Percentiles rank a stretch among this genome's conserved stretches.
Conservation (phyloP, 2,797 vertebrate species). For the Centroberyx gerrardi region DNA sequence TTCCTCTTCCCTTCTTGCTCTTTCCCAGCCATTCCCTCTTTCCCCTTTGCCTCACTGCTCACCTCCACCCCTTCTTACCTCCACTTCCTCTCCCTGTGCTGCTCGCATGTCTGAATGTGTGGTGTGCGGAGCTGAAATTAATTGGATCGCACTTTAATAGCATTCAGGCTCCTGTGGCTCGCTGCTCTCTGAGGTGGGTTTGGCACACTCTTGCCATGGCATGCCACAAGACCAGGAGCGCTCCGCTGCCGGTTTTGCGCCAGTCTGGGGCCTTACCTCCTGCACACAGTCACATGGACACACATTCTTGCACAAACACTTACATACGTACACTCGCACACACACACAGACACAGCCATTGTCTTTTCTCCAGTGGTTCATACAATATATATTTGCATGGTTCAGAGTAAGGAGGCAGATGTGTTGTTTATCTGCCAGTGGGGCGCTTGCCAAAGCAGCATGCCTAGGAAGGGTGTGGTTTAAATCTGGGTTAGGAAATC, state of each 20-base stretch:
- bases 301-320: slow-evolving; percentile 1
- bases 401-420: slow-evolving; percentile 58
- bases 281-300: slow-evolving; percentile 29
- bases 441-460: slow-evolving; percentile 59
- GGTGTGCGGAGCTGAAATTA: slow-evolving; percentile 82
- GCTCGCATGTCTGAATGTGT: slow-evolving; percentile 80
- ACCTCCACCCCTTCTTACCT: slow-evolving; percentile 70
- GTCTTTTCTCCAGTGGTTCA: slow-evolving; percentile 42
- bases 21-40: slow-evolving; percentile 64
- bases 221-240: slow-evolving; percentile 52
- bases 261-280: slow-evolving; percentile 54
- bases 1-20: slow-evolving; percentile 53
- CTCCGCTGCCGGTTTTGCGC: slow-evolving; percentile 54
- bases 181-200: slow-evolving; percentile 62
- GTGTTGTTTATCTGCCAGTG: slow-evolving; percentile 61
- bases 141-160: slow-evolving; percentile 83
- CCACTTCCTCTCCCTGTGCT: slow-evolving; percentile 64
- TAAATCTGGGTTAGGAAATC: slow-evolving; percentile 79
- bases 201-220: slow-evolving; percentile 57
- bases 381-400: slow-evolving; percentile 53
- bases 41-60: slow-evolving; percentile 53
- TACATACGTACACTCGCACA: neutral
- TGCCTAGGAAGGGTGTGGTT: slow-evolving; percentile 69
- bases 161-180: slow-evolving; percentile 71
- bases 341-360: slow-evolving; percentile 13